These are phyloP conservation scores for Seriola dumerili DNA, from an alignment of 2,113 vertebrate genomes.

Conservation along the genomic window DNA sequence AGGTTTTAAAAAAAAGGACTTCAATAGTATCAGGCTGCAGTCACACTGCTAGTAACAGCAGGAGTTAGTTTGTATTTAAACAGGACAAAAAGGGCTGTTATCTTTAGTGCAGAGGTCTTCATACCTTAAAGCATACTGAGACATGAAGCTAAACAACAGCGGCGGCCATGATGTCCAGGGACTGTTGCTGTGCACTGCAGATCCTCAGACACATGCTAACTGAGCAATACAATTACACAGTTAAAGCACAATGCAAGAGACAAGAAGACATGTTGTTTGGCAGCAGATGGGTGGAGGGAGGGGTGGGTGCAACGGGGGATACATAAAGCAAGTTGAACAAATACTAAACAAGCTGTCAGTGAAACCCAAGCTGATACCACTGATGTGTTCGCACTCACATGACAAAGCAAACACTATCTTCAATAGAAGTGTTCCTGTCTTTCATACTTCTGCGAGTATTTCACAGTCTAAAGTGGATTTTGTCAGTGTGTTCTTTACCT, in stretches of 20 bases:
- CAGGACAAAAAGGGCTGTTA: constrained; percentile 29
- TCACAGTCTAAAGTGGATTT: neutral
- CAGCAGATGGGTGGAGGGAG: constrained; percentile 66
- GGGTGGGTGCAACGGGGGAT: constrained; percentile 4
- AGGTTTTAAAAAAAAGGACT: neutral
- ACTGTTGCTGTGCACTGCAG: constrained; percentile 74
- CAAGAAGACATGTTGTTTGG: constrained; percentile 67
- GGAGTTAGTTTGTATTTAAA: constrained; percentile 62
- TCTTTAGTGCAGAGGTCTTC: constrained; percentile 36
- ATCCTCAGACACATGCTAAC: constrained; percentile 88
- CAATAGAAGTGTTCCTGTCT: neutral
- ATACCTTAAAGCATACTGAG: constrained; percentile 91
- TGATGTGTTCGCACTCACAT: neutral
- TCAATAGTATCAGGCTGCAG: constrained; percentile 4
- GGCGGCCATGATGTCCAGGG: constrained; percentile 86
- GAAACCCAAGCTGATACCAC: constrained; percentile 20
- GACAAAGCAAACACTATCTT: neutral
- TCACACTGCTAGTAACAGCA: constrained; percentile 1
- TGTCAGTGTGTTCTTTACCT: too few species aligned
- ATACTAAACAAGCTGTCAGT: constrained; percentile 56
- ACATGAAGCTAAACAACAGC: constrained; percentile 91
- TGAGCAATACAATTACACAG: constrained; percentile 87
- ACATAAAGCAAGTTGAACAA: constrained; percentile 38
- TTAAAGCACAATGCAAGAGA: constrained; percentile 70
- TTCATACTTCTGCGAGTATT: neutral